Percentiles rank a stretch among this genome's conserved stretches.
These are phyloP conservation scores for Diacarnus erythraeanus DNA, from an alignment of 37 sponge, comb jelly and placozoan species.

Conservation along the genomic window DNA sequence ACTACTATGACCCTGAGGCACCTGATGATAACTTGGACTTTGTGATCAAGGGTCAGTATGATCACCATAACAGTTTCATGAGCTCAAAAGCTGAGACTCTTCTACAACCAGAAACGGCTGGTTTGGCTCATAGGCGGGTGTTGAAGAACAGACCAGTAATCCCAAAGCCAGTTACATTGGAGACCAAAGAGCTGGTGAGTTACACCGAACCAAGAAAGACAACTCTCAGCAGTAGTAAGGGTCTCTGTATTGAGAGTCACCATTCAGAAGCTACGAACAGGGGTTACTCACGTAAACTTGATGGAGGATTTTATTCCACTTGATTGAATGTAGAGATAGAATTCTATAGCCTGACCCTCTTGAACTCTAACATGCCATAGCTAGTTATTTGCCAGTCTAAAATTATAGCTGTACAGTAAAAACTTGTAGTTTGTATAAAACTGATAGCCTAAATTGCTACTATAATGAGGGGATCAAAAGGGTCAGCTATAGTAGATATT, in stretches of 20 bases:
- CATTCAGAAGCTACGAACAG: slow-evolving; percentile 93
- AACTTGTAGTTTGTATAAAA: too few species aligned
- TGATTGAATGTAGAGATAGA: too few species aligned
- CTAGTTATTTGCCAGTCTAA: too few species aligned
- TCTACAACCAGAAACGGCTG: slow-evolving; percentile 82
- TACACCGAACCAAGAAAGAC: slow-evolving; percentile 49
- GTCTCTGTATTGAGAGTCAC: slow-evolving; percentile 92
- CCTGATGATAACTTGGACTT: slow-evolving; percentile 92
- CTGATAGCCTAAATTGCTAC: too few species aligned
- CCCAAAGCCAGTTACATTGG: slow-evolving; percentile 45
- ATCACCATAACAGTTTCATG: slow-evolving; percentile 89
- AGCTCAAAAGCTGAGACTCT: slow-evolving; percentile 79
- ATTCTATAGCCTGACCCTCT: too few species aligned
- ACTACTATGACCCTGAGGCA: slow-evolving; percentile 84
- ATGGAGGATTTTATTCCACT: slow-evolving; percentile 96
- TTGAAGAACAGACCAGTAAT: slow-evolving; percentile 67
- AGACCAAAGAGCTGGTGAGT: slow-evolving; percentile 45
- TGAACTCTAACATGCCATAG: too few species aligned
- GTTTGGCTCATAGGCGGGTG: slow-evolving; percentile 67
- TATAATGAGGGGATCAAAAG: too few species aligned
- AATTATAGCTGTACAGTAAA: too few species aligned
- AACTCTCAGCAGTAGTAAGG: slow-evolving; percentile 61
- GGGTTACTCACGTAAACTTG: slow-evolving; percentile 96
- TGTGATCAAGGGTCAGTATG: slow-evolving; percentile 87
- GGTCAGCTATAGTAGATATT: neutral